Conservation (phyloP, 2,888 invertebrate species). For the Phytoseiulus persimilis region DNA sequence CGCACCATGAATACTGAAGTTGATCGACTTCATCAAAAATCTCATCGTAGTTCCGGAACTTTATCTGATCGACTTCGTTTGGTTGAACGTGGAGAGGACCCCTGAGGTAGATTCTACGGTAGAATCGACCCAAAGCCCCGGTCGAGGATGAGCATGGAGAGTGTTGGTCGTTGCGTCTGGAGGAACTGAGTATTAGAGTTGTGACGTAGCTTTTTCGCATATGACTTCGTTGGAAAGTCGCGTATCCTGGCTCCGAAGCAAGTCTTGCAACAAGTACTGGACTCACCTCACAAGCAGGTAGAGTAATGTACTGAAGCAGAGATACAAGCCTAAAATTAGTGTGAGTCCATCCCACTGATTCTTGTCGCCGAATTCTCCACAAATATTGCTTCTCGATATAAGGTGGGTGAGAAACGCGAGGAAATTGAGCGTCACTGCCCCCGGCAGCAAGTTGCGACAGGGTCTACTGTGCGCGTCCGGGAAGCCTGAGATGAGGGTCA, state of each 20-base stretch:
- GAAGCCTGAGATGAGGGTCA: constrained; percentile 29
- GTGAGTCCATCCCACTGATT: constrained; percentile 31
- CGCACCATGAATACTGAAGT: constrained; percentile 35
- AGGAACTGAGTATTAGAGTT: background rate
- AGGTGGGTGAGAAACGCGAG: constrained; percentile 36
- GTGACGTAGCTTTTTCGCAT: too few species aligned
- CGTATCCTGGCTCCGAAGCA: too few species aligned
- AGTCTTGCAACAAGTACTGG: too few species aligned
- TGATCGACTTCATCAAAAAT: constrained; percentile 37
- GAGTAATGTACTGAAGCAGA: constrained; percentile 33
- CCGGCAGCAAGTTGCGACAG: constrained; percentile 35
- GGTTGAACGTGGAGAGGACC: background rate
- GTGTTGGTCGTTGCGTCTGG: constrained; percentile 36
- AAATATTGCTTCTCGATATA: constrained; percentile 35
- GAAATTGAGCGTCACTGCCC: constrained; percentile 32
- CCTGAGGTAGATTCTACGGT: constrained; percentile 32
- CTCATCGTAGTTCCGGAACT: constrained; percentile 34
- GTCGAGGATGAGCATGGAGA: constrained; percentile 32
- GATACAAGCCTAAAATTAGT: constrained; percentile 31
- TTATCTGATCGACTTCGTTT: constrained; percentile 17
- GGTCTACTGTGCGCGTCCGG: constrained; percentile 33
- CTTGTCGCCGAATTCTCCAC: constrained; percentile 30
- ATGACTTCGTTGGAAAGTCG: too few species aligned
- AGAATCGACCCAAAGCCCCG: constrained; percentile 34
- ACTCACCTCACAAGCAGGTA: constrained; percentile 38